phyloP scores from a whole-genome alignment of 37 sponge, comb jelly and placozoan genomes.

The Ianthella basta region DNA sequence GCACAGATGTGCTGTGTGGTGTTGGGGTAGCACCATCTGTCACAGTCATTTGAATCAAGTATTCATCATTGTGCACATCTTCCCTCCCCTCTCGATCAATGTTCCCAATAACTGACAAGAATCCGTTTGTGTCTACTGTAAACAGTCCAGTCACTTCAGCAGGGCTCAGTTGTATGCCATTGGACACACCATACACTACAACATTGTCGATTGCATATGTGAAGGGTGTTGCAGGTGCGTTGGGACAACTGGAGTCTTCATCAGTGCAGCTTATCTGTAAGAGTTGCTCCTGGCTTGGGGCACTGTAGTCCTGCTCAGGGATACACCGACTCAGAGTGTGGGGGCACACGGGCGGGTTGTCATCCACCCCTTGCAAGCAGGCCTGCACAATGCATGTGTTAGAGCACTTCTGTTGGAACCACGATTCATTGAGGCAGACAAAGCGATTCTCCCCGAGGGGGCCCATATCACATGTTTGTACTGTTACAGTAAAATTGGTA shows the following conservation, averaged over 20 bases:
- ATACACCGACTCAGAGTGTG: background rate
- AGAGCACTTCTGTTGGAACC: too few species aligned
- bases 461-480: constrained; percentile 14
- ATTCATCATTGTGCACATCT: too few species aligned
- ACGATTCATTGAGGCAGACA: background rate
- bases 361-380: background rate
- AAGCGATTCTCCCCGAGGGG: background rate
- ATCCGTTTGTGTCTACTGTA: too few species aligned
- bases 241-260: constrained; percentile 18
- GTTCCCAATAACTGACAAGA: too few species aligned
- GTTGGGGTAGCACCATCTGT: too few species aligned
- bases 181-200: background rate
- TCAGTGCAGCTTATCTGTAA: constrained; percentile 5
- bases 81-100: too few species aligned
- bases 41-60: too few species aligned
- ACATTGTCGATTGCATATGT: background rate
- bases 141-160: too few species aligned
- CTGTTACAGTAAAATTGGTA: background rate
- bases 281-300: background rate
- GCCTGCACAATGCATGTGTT: too few species aligned
- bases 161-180: too few species aligned
- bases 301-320: background rate
- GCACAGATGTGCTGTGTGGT: too few species aligned
- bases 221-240: background rate
- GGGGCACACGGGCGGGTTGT: constrained; percentile 19